These are phyloP conservation scores for Heliconius cydno DNA, from an alignment of 2,888 invertebrate species.

Conservation along the genomic window DNA sequence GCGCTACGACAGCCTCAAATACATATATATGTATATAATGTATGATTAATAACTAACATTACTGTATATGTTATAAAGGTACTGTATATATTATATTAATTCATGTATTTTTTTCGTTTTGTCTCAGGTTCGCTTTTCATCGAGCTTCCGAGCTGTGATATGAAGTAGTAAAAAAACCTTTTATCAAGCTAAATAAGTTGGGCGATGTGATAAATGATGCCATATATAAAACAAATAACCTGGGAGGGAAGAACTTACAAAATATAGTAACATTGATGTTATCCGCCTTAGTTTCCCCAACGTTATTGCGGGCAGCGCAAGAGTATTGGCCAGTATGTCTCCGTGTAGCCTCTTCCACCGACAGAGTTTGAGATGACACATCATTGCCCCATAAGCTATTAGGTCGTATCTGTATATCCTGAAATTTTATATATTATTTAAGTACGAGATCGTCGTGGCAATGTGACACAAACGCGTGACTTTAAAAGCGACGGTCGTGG, in stretches of 20 bases:
- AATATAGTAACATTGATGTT: constrained; percentile 66
- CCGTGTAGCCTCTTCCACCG: constrained; percentile 66
- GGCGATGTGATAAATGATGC: too few species aligned
- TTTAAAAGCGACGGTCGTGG: too few species aligned
- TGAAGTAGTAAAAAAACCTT: background rate
- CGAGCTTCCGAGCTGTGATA: too few species aligned
- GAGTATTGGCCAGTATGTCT: constrained; percentile 70
- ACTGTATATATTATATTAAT: too few species aligned
- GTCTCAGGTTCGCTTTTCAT: too few species aligned
- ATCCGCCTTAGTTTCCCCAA: constrained; percentile 72
- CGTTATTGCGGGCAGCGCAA: constrained; percentile 68
- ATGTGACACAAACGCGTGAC: too few species aligned
- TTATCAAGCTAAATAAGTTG: background rate
- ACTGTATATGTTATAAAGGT: too few species aligned
- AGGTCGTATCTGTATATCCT: constrained; percentile 70
- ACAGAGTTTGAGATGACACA: constrained; percentile 56
- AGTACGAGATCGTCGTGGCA: background rate
- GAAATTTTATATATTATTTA: constrained; percentile 36
- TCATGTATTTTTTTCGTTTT: too few species aligned
- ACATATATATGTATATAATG: too few species aligned
- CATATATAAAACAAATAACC: too few species aligned
- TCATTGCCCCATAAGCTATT: constrained; percentile 68
- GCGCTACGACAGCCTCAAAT: too few species aligned
- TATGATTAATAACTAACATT: too few species aligned
- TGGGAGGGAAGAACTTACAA: constrained; percentile 60